A percentile compares a stretch with the other conserved stretches of the same genome.
phyloP scores from a whole-genome alignment of 2,888 invertebrate species.

The Lycocerus yunnanus region DNA sequence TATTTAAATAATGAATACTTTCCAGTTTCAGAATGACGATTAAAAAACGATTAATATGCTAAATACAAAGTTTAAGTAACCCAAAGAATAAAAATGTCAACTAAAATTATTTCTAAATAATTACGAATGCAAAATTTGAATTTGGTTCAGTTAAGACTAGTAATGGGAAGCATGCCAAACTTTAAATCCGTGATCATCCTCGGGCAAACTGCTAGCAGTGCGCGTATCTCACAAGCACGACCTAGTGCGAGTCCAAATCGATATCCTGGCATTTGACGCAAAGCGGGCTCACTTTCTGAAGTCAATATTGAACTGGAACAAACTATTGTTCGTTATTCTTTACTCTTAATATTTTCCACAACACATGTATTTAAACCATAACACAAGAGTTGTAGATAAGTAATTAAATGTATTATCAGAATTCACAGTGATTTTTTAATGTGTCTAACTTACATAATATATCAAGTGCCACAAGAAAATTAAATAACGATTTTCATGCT shows the following conservation, averaged over 20 bases:
- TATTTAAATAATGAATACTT: neutral
- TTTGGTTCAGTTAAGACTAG: slow-evolving; percentile 1
- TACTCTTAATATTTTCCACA: slow-evolving; percentile 10
- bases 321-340: slow-evolving; percentile 18
- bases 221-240: slow-evolving; percentile 29
- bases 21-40: neutral
- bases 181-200: slow-evolving; percentile 25
- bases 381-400: slow-evolving; percentile 1
- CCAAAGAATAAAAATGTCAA: neutral
- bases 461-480: neutral
- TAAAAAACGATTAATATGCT: neutral
- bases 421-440: neutral
- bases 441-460: neutral
- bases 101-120: neutral
- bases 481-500: neutral
- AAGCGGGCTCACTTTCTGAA: slow-evolving; percentile 30
- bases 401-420: neutral
- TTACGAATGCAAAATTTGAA: neutral
- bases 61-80: neutral
- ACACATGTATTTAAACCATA: slow-evolving; percentile 9
- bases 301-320: slow-evolving; percentile 23
- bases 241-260: slow-evolving; percentile 30
- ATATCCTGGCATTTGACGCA: slow-evolving; percentile 30
- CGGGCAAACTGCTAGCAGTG: slow-evolving; percentile 25
- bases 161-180: slow-evolving; percentile 18